A percentile compares a stretch with the other conserved stretches of the same genome.
Evolutionary conservation across 2,113 vertebrate genomes (phyloP).

Genomic region (Etheostoma spectabile): DNA sequence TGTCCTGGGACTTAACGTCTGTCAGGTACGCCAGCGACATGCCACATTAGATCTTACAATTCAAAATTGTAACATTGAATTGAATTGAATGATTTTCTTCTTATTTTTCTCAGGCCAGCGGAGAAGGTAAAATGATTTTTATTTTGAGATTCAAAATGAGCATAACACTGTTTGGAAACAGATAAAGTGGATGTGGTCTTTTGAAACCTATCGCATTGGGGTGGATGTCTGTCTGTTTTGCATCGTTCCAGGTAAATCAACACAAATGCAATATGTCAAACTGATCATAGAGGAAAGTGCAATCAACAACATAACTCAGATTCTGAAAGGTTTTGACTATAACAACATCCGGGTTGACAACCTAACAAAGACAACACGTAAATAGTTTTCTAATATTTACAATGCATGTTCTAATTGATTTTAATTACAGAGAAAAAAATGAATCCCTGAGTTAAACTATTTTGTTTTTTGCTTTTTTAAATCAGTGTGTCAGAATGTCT

Average conservation of each 20-base stretch:
- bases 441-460: neutral
- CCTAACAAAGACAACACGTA: constrained; percentile 69
- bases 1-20: constrained; percentile 27
- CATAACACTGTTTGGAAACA: neutral
- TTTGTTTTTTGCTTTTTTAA: neutral
- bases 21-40: constrained; percentile 46
- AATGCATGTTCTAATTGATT: neutral
- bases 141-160: neutral
- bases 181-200: neutral
- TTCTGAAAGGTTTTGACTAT: rapidly evolving
- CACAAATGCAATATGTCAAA: constrained; percentile 59
- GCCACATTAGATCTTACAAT: neutral
- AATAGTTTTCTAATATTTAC: constrained; percentile 9
- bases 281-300: constrained; percentile 47
- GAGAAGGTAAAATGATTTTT: constrained; percentile 39
- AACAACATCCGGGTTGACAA: rapidly evolving
- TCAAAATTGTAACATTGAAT: neutral
- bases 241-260: constrained; percentile 55
- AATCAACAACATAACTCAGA: rapidly evolving
- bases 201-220: neutral
- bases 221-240: neutral
- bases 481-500: constrained; percentile 29
- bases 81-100: neutral
- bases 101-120: constrained; percentile 52
- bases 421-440: too few relatives aligned